Evolutionary conservation across 2,113 vertebrate species (phyloP), one percentile per base, ranked within the genome.

Genomic region (Isichthys henryi): DNA sequence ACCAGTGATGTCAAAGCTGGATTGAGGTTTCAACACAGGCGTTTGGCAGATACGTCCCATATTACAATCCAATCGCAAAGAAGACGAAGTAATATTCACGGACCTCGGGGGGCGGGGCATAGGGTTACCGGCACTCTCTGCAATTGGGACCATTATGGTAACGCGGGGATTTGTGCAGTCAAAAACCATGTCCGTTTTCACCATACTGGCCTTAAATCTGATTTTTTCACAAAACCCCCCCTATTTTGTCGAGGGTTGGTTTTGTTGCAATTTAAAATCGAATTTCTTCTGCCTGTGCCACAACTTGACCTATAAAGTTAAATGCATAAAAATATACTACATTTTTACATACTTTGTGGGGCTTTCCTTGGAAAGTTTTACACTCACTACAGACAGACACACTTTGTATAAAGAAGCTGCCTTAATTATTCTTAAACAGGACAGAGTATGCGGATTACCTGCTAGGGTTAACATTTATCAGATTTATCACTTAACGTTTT

Each of bases 21-120:
- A 90, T 48, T 88, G 70, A 88, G 74, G 87, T 83, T 90, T 90
- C 86, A 88, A 84, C 50, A 83, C 86, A 35, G 87, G 70, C 86
- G 13, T 62, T 88, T 50, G 52, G 70, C 19, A 88, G 43, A 88
- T 31, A 82, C 80, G 86, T 66, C 62, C 85, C 21, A 9, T 23
- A 50, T 70, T 74, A 39, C 43, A 58, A 56, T 46, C 23, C 50
- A 49, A 88, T 52, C 49, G 21, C 86, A 84, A 19, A 31, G 15
- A 84, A 31, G 52, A 23, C 77, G 5, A 52, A 4, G 80, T 77
- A 21, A 17, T 27, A 52, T n/a, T 10, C 31, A 56, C 9, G 19
- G 1, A 58, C 45, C 11, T 35, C 10, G 2, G 49, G 88, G 87
- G 17, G 50, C 35, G 45, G 39, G 48, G 39, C 39, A 39, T 39